phyloP scores from a whole-genome alignment of 2,113 vertebrate species.

The Puffinus mauretanicus region DNA sequence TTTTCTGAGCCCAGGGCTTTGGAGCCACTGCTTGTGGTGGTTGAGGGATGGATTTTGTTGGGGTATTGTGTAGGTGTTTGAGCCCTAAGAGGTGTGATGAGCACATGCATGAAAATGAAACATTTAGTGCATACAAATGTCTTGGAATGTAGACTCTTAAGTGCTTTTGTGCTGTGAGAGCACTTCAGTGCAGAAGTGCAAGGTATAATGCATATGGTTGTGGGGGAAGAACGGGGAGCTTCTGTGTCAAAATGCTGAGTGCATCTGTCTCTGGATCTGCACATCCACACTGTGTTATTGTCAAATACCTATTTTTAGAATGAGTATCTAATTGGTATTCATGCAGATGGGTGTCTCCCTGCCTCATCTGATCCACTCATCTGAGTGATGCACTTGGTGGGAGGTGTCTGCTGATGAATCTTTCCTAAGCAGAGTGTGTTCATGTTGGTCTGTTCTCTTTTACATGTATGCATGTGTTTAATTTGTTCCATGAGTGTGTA shows the following conservation, averaged over 20 bases:
- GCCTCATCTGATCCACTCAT: conserved; percentile 32
- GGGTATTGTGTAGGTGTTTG: neutral
- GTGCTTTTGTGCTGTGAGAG: neutral
- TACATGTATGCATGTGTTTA: neutral
- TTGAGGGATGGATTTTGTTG: neutral
- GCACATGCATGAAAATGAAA: neutral
- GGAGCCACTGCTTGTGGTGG: neutral
- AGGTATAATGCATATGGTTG: neutral
- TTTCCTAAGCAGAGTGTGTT: neutral
- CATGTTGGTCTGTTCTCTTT: neutral
- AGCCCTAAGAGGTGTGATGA: neutral
- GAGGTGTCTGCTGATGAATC: conserved; percentile 26
- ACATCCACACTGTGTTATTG: conserved; percentile 19
- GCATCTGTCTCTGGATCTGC: conserved; percentile 14
- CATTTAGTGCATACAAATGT: neutral
- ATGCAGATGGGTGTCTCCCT: conserved; percentile 52
- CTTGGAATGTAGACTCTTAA: neutral
- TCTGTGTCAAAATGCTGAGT: neutral
- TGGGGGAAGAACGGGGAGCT: neutral
- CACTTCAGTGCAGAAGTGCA: neutral
- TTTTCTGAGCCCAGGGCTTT: neutral
- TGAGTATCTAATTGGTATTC: conserved; percentile 33
- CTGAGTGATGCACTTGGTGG: conserved; percentile 30
- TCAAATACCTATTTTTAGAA: conserved; percentile 52
- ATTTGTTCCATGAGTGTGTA: neutral